Evolutionary conservation across 2,797 vertebrate genomes (phyloP), one percentile per base, ranked within the genome.

Genomic region (Fistularia tabacaria): DNA sequence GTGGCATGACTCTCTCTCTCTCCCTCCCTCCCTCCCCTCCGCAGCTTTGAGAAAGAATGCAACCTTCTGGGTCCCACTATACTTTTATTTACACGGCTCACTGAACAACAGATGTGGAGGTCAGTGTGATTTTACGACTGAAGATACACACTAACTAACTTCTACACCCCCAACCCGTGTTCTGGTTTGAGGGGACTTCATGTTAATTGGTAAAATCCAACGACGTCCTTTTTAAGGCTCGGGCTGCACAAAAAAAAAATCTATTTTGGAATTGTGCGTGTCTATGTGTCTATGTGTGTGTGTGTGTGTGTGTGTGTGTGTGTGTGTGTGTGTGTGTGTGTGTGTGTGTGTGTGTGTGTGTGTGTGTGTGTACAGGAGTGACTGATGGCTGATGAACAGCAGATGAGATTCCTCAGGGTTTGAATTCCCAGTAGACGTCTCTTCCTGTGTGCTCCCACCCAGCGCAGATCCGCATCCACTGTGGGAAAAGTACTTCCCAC

Each of bases 321-420:
- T 48, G 15, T 36, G n/a, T 10, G 8, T 14, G 11, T 9, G 11
- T 14, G 36, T 49, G 46, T 36, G 15, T 36, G 36, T n/a, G 48
- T 66, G 51, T 57, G 47, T 49, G 45, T 59, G 38, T 54, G 54
- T 54, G 54, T 53, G 63, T 59, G 52, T 66, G 52, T 63, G 59
- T 46, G 54, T 56, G n/a, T n/a, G 40, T 67, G 59, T 3, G 1
- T 65, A 43, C 58, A 56, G 62, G 54, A 64, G 62, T 76, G 74
- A 81, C 62, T 77, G 77, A 80, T 77, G 69, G 54, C 59, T 82
- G 79, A 85, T 80, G 80, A 82, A 85, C 82, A 79, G 81, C 86
- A 86, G 85, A 89, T 87, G 80, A 82, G 83, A 89, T 88, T 85
- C 87, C 85, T 86, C 62, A 40, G 82, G 77, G 88, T 87, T 79